Conservation (phyloP, 2,113 vertebrate species). For the Burhinus oedicnemus region DNA sequence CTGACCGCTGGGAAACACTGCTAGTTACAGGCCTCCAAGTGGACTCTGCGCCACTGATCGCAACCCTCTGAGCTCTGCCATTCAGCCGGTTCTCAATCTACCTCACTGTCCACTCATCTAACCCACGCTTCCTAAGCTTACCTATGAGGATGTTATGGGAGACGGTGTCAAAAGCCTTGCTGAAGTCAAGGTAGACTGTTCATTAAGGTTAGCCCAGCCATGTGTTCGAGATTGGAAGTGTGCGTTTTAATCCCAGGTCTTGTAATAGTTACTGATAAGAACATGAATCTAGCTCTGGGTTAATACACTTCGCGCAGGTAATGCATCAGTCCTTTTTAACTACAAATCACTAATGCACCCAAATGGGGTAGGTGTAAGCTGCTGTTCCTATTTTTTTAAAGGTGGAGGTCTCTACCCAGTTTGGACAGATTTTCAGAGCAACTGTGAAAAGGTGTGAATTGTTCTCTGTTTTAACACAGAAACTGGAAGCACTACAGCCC, state of each 20-base stretch:
- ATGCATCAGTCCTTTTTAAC: neutral
- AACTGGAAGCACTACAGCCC: neutral
- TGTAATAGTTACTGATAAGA: neutral
- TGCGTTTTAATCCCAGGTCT: neutral
- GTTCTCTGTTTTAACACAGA: neutral
- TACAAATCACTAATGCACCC: neutral
- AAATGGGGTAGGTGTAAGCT: neutral
- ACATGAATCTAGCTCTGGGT: neutral
- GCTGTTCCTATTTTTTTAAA: neutral
- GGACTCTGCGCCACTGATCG: no score
- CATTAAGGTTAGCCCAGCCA: neutral
- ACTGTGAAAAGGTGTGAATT: neutral
- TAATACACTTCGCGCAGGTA: neutral
- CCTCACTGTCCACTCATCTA: no score
- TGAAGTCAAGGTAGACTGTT: neutral
- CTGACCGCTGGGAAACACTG: no score
- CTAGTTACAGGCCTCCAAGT: no score
- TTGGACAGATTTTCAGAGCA: neutral
- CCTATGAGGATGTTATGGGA: no score
- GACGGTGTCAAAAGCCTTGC: no score
- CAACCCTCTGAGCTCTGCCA: no score
- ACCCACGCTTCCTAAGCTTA: no score
- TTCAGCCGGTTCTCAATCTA: no score
- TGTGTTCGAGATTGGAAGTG: neutral
- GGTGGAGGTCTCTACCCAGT: neutral